These are phyloP conservation scores for Probaryconus sp. DNA, from an alignment of 1,140 invertebrate species.

Conservation along the genomic window DNA sequence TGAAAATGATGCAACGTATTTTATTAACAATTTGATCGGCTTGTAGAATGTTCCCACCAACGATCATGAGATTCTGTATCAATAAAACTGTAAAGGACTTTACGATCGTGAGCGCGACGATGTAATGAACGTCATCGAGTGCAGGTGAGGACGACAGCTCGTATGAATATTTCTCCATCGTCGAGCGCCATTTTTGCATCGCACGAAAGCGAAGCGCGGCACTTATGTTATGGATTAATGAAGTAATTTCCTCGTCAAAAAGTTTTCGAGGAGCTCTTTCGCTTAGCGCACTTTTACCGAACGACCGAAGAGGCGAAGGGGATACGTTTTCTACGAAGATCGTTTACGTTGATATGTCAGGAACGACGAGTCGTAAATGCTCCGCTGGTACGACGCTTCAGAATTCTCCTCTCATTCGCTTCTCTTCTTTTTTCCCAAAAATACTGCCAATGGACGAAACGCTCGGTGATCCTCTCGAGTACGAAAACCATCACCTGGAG, in stretches of 20 bases:
- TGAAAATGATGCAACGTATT: conserved; percentile 12
- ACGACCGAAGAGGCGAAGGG: conserved; percentile 14
- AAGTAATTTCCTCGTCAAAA: conserved; percentile 40
- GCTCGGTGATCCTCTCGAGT: conserved; percentile 19
- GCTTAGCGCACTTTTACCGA: conserved; percentile 10
- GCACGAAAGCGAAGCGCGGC: conserved; percentile 23
- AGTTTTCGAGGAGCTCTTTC: conserved; percentile 22
- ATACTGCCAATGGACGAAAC: conserved; percentile 40
- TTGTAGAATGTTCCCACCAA: conserved; percentile 8
- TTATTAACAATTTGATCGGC: not conserved
- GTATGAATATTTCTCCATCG: conserved; percentile 25
- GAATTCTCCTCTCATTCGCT: conserved; percentile 15
- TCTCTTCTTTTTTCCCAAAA: conserved; percentile 35
- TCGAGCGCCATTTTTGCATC: conserved; percentile 13
- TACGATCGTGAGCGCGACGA: conserved; percentile 20
- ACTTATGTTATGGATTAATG: conserved; percentile 40
- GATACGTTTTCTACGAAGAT: conserved; percentile 33
- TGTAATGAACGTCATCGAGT: conserved; percentile 30
- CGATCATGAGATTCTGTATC: conserved; percentile 14
- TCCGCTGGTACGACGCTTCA: conserved; percentile 18
- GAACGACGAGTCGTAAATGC: conserved; percentile 46
- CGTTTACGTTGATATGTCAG: conserved; percentile 34
- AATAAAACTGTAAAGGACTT: conserved; percentile 40
- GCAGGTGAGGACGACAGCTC: conserved; percentile 24
- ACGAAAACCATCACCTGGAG: conserved; percentile 51